Evolutionary conservation across 2,888 invertebrate species (phyloP).

Genomic region (Xestia xanthographa): DNA sequence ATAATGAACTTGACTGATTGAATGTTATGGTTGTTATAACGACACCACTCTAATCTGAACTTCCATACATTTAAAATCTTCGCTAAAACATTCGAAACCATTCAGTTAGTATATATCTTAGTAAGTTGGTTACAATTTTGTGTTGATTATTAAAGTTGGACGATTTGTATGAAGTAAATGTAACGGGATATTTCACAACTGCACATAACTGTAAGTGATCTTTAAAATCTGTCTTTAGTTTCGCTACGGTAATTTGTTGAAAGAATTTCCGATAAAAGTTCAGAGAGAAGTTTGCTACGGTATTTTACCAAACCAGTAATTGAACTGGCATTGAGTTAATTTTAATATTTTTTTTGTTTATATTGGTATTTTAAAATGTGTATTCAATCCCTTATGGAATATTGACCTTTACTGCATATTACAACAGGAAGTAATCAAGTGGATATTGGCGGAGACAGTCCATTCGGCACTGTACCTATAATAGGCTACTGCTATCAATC

Average conservation of each 20-base stretch:
- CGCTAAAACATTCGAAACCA: constrained; percentile 7
- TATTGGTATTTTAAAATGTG: not conserved
- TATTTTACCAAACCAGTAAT: constrained; percentile 6
- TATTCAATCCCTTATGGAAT: not conserved
- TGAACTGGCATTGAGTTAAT: not conserved
- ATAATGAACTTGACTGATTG: constrained; percentile 79
- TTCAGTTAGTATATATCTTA: constrained; percentile 24
- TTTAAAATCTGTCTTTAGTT: constrained; percentile 46
- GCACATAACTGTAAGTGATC: constrained; percentile 38
- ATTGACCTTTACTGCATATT: not conserved
- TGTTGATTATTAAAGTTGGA: constrained; percentile 62
- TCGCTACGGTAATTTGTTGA: constrained; percentile 36
- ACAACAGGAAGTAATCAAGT: not conserved
- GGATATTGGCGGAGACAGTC: constrained; percentile 12
- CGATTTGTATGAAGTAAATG: constrained; percentile 55
- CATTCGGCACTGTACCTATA: constrained; percentile 12
- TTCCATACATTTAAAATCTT: constrained; percentile 51
- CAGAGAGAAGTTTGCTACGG: constrained; percentile 5
- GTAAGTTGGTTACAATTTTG: constrained; percentile 46
- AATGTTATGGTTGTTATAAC: constrained; percentile 74
- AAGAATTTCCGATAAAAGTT: constrained; percentile 39
- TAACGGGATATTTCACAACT: constrained; percentile 57
- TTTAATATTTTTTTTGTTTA: not conserved
- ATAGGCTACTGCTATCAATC: constrained; percentile 7
- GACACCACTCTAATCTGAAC: constrained; percentile 67